Percentiles rank a stretch among this genome's conserved stretches.
phyloP scores from a whole-genome alignment of 2,797 vertebrate species.

The Halcyon smyrnensis region DNA sequence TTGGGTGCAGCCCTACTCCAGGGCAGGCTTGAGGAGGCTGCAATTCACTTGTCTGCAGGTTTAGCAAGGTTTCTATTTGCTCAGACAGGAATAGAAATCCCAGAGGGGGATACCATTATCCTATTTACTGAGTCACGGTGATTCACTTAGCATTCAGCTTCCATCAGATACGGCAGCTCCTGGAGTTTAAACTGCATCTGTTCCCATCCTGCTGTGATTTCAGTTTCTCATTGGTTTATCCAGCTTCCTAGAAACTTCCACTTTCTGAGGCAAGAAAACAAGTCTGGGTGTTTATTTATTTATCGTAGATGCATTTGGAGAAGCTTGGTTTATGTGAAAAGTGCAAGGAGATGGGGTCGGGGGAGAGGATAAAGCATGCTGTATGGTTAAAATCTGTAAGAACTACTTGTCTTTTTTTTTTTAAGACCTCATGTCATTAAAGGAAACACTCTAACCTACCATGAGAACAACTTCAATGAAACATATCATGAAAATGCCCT shows the following conservation, averaged over 20 bases:
- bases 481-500: not conserved
- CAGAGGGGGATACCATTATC: constrained; percentile 52
- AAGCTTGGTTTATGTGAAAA: not conserved
- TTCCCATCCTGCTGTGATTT: constrained; percentile 33
- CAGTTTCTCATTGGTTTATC: not conserved
- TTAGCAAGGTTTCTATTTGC: constrained; percentile 15
- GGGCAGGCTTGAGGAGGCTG: not conserved
- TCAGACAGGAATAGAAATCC: constrained; percentile 32
- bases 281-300: not conserved
- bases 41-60: not conserved
- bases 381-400: not conserved
- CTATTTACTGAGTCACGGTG: constrained; percentile 55
- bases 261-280: not conserved
- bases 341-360: not conserved
- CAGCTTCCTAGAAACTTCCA: not conserved
- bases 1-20: not conserved
- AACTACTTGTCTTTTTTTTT: not conserved
- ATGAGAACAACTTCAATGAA: not conserved
- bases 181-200: constrained; percentile 18
- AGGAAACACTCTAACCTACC: not conserved
- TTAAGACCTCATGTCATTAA: not conserved
- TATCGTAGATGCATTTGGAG: not conserved
- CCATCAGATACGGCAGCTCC: constrained; percentile 7
- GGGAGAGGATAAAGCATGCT: not conserved
- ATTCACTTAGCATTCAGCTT: constrained; percentile 56